phyloP scores from a whole-genome alignment of 2,113 vertebrate species.

The Eublepharis macularius region DNA sequence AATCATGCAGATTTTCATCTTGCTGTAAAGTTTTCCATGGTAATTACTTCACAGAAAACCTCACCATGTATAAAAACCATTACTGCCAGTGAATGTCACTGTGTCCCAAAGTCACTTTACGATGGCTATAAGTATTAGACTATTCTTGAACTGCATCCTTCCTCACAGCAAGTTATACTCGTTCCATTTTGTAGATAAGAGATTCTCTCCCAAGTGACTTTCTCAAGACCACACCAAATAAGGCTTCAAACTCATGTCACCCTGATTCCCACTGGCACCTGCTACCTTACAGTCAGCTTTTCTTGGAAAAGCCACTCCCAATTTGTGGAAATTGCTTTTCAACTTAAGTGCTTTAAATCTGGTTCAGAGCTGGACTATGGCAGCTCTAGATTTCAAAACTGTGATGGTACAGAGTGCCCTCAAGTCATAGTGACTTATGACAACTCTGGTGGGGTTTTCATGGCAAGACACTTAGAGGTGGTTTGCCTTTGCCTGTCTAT shows the following conservation, averaged over 20 bases:
- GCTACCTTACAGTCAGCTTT: background rate
- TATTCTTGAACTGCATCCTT: background rate
- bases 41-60: background rate
- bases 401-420: too few species aligned
- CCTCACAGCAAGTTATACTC: background rate
- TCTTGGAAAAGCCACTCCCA: background rate
- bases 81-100: background rate
- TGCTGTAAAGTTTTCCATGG: background rate
- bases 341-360: background rate
- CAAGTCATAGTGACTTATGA: too few species aligned
- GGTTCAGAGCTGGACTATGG: background rate
- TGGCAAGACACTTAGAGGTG: too few species aligned
- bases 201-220: too few species aligned
- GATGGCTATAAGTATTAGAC: background rate
- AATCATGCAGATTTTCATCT: background rate
- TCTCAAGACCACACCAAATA: background rate
- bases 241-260: background rate
- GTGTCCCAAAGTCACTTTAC: background rate
- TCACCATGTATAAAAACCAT: background rate
- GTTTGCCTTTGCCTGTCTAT: too few species aligned
- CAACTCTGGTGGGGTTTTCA: too few species aligned
- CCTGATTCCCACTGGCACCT: background rate
- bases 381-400: too few species aligned
- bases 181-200: background rate
- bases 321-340: background rate